Percentiles rank a stretch among this genome's conserved stretches.
These are phyloP conservation scores for Propithecus coquereli DNA, from an alignment of 2,113 vertebrate species.

Conservation along the genomic window DNA sequence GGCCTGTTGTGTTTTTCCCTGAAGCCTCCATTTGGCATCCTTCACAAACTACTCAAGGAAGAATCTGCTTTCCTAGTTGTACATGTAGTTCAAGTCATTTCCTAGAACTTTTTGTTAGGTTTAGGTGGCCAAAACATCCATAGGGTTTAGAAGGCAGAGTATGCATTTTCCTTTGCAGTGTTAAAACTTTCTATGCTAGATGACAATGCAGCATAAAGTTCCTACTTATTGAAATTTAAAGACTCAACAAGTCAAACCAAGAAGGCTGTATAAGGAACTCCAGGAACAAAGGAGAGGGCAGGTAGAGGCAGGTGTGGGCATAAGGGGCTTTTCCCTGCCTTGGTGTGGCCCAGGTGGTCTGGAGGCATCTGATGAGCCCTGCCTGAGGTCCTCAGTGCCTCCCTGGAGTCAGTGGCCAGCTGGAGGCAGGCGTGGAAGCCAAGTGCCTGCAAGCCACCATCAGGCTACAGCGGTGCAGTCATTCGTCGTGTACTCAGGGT, in stretches of 20 bases:
- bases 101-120: background rate
- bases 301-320: background rate
- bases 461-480: background rate
- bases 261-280: background rate
- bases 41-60: background rate
- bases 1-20: background rate
- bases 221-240: background rate
- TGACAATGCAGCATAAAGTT: background rate
- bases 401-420: background rate
- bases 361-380: background rate
- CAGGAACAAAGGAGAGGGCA: background rate
- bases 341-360: background rate
- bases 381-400: background rate
- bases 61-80: background rate
- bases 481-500: rapidly evolving
- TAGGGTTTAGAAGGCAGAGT: background rate
- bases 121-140: background rate
- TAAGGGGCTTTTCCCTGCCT: no score
- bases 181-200: background rate
- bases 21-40: background rate
- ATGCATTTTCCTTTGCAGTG: background rate
- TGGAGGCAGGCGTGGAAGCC: background rate
- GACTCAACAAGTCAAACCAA: background rate
- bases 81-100: background rate
- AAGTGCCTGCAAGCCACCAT: background rate